These are phyloP conservation scores for Drosophila tristis DNA, from an alignment of 1,140 invertebrate species.

Conservation along the genomic window DNA sequence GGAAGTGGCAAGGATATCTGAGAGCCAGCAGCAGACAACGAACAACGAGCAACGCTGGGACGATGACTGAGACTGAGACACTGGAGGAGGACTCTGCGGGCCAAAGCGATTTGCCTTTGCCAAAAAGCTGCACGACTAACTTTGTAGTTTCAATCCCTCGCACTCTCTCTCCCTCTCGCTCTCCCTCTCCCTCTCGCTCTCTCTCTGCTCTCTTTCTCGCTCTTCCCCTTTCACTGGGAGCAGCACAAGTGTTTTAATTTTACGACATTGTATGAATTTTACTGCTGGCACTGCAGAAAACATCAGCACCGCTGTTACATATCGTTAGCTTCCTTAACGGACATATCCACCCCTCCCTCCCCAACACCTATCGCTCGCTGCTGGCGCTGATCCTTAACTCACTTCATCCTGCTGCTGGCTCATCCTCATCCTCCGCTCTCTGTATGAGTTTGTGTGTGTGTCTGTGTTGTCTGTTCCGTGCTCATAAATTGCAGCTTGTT, in stretches of 20 bases:
- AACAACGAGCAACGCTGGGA: not conserved
- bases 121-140: conserved; percentile 76
- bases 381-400: not conserved
- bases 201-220: too few relatives aligned
- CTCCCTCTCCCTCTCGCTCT: not conserved
- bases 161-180: conserved; percentile 6
- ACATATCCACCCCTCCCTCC: conserved; percentile 62
- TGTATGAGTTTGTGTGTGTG: conserved; percentile 24
- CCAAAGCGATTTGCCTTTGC: conserved; percentile 78
- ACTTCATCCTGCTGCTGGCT: too few relatives aligned
- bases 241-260: conserved; percentile 83
- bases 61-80: not conserved
- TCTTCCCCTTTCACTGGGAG: conserved; percentile 31
- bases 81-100: conserved; percentile 18
- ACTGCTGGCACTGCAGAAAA: conserved; percentile 82
- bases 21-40: too few relatives aligned
- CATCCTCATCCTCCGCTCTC: not conserved
- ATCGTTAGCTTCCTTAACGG: conserved; percentile 82
- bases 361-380: not conserved
- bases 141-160: conserved; percentile 59
- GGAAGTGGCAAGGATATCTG: conserved; percentile 14
- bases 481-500: conserved; percentile 82
- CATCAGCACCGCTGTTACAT: conserved; percentile 81
- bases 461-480: conserved; percentile 54
- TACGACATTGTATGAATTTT: conserved; percentile 84